Evolutionary conservation across 1,140 invertebrate species (phyloP).

Genomic region (Megalonaias nervosa): DNA sequence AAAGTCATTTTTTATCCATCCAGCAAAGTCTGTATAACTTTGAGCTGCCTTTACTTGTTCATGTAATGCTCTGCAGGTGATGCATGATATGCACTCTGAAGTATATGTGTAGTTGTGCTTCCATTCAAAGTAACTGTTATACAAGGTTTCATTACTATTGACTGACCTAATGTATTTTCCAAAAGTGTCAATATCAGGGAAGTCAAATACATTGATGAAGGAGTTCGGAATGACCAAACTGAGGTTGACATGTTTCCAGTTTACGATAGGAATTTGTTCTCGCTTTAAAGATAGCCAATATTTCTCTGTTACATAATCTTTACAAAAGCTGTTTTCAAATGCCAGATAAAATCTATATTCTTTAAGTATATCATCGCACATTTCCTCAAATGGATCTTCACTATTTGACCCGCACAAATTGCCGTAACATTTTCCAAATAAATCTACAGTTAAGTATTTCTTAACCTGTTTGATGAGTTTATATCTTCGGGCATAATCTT

Average conservation of each 20-base stretch:
- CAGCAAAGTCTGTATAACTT: conserved; percentile 51
- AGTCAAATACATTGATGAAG: conserved; percentile 95
- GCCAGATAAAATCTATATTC: conserved; percentile 90
- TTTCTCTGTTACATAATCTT: conserved; percentile 70
- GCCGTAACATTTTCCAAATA: conserved; percentile 75
- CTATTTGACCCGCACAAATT: conserved; percentile 44
- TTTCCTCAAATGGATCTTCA: conserved; percentile 35
- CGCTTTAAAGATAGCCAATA: conserved; percentile 57
- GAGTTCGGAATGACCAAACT: conserved; percentile 78
- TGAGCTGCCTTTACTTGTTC: conserved; percentile 41
- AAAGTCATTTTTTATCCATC: conserved; percentile 53
- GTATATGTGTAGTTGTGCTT: conserved; percentile 41
- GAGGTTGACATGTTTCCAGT: conserved; percentile 67
- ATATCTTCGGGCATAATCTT: conserved; percentile 73
- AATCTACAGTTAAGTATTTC: conserved; percentile 75
- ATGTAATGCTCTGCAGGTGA: conserved; percentile 50
- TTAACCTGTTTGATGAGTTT: conserved; percentile 74
- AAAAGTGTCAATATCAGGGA: conserved; percentile 86
- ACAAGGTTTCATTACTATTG: conserved; percentile 53
- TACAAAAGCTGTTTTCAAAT: conserved; percentile 69
- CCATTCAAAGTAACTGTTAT: conserved; percentile 67
- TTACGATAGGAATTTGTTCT: conserved; percentile 60
- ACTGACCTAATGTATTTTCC: conserved; percentile 85
- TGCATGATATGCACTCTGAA: conserved; percentile 41
- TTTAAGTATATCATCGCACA: conserved; percentile 41